Evolutionary conservation across 2,888 invertebrate species (phyloP).

Genomic region (Lepidocyrtinus sp.): DNA sequence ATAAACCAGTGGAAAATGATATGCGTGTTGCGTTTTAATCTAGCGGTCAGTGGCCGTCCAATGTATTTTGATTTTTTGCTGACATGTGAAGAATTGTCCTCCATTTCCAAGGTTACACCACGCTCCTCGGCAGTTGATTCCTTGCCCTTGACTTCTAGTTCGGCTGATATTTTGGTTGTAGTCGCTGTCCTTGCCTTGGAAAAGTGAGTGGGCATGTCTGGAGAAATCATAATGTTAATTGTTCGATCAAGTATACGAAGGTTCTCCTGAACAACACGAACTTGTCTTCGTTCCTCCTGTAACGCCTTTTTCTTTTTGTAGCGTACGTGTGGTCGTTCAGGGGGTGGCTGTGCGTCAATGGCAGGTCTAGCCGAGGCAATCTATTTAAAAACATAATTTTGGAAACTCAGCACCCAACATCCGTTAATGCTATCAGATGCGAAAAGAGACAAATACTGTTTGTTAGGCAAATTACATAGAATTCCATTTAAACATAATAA

Average conservation of each 20-base stretch:
- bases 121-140: neutral
- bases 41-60: constrained; percentile 57
- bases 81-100: neutral
- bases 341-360: constrained; percentile 65
- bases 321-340: constrained; percentile 65
- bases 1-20: constrained; percentile 68
- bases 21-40: constrained; percentile 61
- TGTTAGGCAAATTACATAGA: constrained; percentile 3
- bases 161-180: neutral
- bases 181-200: constrained; percentile 39
- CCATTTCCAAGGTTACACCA: neutral
- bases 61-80: constrained; percentile 28
- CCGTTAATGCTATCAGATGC: neutral
- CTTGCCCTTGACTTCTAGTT: neutral
- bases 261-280: constrained; percentile 67
- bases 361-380: constrained; percentile 67
- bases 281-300: constrained; percentile 64
- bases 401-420: too few species aligned
- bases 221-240: constrained; percentile 62
- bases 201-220: constrained; percentile 45
- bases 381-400: constrained; percentile 51
- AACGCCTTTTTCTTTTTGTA: constrained; percentile 67
- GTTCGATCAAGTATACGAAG: constrained; percentile 65
- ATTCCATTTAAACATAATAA: neutral
- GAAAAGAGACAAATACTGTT: neutral